A percentile compares a stretch with the other conserved stretches of the same genome.
Evolutionary conservation across 2,113 vertebrate genomes (phyloP).

Genomic region (Callaeas wilsoni): DNA sequence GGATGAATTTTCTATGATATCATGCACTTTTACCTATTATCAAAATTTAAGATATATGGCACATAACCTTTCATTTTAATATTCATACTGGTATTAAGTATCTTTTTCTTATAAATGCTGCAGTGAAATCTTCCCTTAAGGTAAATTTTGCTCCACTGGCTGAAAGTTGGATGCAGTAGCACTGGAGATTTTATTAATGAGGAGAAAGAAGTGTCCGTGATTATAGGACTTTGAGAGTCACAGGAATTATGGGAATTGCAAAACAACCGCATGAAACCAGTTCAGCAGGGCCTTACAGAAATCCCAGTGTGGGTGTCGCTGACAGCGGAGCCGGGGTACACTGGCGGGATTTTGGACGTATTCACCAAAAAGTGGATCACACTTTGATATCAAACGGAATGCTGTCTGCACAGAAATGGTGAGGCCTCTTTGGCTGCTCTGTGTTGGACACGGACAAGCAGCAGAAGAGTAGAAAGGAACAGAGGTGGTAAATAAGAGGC

Average conservation of each 20-base stretch:
- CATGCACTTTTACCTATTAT: slow-evolving; percentile 15
- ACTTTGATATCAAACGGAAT: not conserved
- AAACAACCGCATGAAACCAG: not conserved
- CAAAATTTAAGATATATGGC: slow-evolving; percentile 16
- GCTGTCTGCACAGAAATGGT: not conserved
- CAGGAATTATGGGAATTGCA: not conserved
- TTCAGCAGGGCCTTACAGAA: not conserved
- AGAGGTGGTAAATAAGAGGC: not conserved
- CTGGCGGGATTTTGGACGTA: not conserved
- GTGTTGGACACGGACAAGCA: fast-evolving
- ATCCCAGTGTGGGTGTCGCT: not conserved
- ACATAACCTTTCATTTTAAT: slow-evolving; percentile 42
- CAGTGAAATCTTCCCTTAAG: not conserved
- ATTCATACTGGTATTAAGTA: not conserved
- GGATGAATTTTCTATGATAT: slow-evolving; percentile 36
- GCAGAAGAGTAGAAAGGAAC: not conserved
- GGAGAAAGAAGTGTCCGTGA: not conserved
- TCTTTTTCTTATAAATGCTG: not conserved
- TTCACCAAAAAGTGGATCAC: not conserved
- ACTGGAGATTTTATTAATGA: not conserved
- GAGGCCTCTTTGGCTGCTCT: not conserved
- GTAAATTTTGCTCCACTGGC: not conserved
- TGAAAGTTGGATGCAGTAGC: not conserved
- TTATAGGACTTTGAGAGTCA: not conserved
- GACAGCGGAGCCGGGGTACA: not conserved